A percentile compares a stretch with the other conserved stretches of the same genome.
These are phyloP conservation scores for Zonotrichia albicollis DNA, from an alignment of 2,797 vertebrate genomes.

Conservation along the genomic window DNA sequence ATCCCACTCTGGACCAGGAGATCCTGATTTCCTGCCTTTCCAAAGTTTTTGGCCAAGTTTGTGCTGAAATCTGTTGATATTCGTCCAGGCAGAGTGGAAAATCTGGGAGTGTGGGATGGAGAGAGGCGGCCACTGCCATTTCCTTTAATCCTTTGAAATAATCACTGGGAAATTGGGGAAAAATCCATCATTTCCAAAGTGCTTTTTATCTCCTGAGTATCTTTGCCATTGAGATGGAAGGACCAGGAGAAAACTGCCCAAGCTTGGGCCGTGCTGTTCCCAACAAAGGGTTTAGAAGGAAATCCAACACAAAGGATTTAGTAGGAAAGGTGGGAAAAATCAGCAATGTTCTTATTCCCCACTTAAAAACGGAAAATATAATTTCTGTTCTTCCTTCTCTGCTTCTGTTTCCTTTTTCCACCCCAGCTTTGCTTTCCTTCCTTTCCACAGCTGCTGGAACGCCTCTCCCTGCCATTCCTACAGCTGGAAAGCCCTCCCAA, in stretches of 20 bases:
- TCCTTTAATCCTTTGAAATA: not conserved
- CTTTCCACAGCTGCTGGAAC: not conserved
- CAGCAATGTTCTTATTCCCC: accelerated
- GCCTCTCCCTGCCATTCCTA: not conserved
- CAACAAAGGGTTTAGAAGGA: not conserved
- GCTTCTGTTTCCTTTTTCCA: not conserved
- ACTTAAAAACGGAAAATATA: not conserved
- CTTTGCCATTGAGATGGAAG: not conserved
- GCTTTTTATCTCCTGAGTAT: not conserved
- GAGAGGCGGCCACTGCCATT: not conserved
- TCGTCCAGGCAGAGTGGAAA: not conserved
- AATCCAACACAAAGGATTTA: not conserved
- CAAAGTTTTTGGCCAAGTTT: not conserved
- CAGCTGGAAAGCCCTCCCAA: not conserved
- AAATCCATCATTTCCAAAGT: not conserved
- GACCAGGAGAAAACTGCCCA: not conserved
- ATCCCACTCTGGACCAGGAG: accelerated
- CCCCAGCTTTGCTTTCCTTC: not conserved
- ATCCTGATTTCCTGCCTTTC: not conserved
- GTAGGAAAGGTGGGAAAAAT: not conserved
- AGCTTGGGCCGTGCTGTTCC: not conserved
- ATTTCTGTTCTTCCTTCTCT: not conserved
- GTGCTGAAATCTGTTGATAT: not conserved
- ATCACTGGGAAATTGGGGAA: not conserved
- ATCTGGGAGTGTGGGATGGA: not conserved